phyloP scores from a whole-genome alignment of 1,140 invertebrate species.

The Eciton burchellii region DNA sequence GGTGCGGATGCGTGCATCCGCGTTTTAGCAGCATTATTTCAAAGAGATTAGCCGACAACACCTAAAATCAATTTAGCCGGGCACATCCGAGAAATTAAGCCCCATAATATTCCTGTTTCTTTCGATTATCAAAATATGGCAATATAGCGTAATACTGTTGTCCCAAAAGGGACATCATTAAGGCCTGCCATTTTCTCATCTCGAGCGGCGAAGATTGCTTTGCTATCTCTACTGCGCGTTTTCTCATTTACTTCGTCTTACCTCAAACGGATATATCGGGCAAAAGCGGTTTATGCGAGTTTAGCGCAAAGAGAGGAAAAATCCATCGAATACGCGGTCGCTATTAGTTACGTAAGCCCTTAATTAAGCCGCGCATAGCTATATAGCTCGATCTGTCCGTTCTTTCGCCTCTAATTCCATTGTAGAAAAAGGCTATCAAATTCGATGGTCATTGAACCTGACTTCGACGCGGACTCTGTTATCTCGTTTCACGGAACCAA shows the following conservation, averaged over 20 bases:
- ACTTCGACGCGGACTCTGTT: conserved; percentile 35
- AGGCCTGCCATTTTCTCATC: conserved; percentile 51
- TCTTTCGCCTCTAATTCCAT: conserved; percentile 26
- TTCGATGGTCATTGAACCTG: conserved; percentile 52
- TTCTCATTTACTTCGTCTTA: conserved; percentile 58
- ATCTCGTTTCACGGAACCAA: conserved; percentile 33
- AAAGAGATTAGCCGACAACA: conserved; percentile 35
- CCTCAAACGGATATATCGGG: conserved; percentile 52
- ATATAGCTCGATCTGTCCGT: conserved; percentile 22
- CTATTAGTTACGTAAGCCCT: conserved; percentile 60
- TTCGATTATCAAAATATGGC: conserved; percentile 50
- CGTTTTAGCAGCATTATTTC: conserved; percentile 13
- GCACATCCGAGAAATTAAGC: conserved; percentile 23
- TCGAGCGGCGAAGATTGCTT: conserved; percentile 47
- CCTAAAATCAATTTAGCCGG: conserved; percentile 35
- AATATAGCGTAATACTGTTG: conserved; percentile 46
- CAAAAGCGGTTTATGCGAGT: conserved; percentile 57
- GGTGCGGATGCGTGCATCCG: too few species aligned
- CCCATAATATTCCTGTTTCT: conserved; percentile 14
- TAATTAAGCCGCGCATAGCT: conserved; percentile 28
- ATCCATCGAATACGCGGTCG: conserved; percentile 11
- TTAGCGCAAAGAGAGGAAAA: conserved; percentile 42
- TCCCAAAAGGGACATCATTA: conserved; percentile 55
- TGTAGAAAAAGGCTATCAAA: conserved; percentile 40
- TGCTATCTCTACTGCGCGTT: conserved; percentile 49